Percentiles rank a stretch among this genome's conserved stretches.
These are phyloP conservation scores for Gallinago undulata DNA, from an alignment of 2,113 vertebrate species.

Conservation along the genomic window DNA sequence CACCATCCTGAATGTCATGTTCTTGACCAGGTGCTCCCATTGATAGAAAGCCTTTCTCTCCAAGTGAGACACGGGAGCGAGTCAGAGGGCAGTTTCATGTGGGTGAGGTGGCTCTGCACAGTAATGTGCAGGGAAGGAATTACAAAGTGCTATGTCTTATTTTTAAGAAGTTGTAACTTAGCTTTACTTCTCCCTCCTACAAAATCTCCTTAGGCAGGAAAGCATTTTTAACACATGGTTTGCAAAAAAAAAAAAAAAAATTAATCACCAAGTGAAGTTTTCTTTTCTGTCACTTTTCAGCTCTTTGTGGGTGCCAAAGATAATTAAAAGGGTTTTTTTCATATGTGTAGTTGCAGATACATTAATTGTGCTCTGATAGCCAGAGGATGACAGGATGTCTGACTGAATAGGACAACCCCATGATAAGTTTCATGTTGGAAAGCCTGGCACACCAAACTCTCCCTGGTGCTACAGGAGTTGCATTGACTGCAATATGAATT, in stretches of 20 bases:
- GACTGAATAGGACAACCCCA: background rate
- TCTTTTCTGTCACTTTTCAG: background rate
- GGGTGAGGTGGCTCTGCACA: constrained; percentile 12
- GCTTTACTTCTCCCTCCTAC: background rate
- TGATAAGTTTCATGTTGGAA: background rate
- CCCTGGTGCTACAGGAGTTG: background rate
- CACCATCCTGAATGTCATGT: background rate
- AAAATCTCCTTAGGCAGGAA: background rate
- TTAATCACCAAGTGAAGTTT: background rate
- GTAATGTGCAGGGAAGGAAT: background rate
- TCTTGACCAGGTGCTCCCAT: constrained; percentile 21
- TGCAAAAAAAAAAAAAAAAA: background rate
- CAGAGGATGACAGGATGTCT: background rate
- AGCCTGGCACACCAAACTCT: background rate
- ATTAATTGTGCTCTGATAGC: background rate
- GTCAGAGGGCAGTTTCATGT: constrained; percentile 6
- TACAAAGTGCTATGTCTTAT: background rate
- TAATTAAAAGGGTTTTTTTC: background rate
- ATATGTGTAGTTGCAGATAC: background rate
- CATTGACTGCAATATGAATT: background rate
- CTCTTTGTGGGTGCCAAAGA: background rate
- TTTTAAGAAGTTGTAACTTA: constrained; percentile 38
- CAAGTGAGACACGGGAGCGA: background rate
- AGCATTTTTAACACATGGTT: background rate
- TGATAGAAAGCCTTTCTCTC: constrained; percentile 23